phyloP scores from a whole-genome alignment of 2,113 vertebrate species.

The Pluvianellus socialis region DNA sequence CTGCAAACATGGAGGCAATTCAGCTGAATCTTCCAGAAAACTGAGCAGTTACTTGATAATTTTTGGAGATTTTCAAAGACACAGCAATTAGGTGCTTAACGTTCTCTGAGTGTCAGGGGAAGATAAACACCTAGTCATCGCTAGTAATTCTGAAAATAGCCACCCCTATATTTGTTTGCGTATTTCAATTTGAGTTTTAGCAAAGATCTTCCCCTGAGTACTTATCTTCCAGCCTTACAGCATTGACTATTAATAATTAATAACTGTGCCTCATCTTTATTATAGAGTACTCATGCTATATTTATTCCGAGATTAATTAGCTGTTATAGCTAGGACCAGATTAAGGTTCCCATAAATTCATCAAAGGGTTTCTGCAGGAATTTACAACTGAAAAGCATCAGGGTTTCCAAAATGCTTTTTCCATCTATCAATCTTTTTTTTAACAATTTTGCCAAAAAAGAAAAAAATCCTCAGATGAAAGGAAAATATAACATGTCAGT shows the following conservation, averaged over 20 bases:
- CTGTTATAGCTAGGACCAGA: not conserved
- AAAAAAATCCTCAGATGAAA: not conserved
- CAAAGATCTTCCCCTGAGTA: constrained; percentile 26
- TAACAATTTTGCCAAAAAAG: not conserved
- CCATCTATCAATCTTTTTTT: not conserved
- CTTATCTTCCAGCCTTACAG: constrained; percentile 15
- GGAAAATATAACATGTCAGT: not conserved
- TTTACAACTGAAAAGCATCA: not conserved
- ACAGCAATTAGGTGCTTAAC: constrained; percentile 1
- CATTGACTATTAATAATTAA: constrained; percentile 50
- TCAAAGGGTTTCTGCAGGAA: not conserved
- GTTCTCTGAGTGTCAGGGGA: not conserved
- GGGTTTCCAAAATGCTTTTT: not conserved
- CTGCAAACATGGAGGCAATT: not conserved
- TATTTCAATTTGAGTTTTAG: constrained; percentile 26
- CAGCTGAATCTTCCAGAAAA: constrained; percentile 29
- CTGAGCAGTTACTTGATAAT: not conserved
- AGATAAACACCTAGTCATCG: constrained; percentile 13
- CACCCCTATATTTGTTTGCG: not conserved
- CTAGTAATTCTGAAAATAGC: constrained; percentile 24
- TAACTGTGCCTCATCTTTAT: not conserved
- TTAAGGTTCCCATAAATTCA: not conserved
- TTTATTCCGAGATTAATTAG: constrained; percentile 48
- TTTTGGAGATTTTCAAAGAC: not conserved
- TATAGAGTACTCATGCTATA: not conserved